phyloP scores from a whole-genome alignment of 1,140 invertebrate species.

The Amyelois transitella region DNA sequence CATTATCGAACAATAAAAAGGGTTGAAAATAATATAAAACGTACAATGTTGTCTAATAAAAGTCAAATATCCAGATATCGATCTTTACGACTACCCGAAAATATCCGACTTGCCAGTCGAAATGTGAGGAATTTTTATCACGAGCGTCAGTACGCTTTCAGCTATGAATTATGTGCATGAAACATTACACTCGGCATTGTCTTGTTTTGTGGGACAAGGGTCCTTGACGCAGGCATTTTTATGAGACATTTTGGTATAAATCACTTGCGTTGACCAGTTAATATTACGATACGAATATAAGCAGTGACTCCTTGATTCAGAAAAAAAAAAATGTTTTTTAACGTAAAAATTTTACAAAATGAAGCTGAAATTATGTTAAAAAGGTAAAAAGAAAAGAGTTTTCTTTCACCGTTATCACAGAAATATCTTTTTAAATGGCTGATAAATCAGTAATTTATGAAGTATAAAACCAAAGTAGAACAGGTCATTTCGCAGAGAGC shows the following conservation, averaged over 20 bases:
- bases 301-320: no score
- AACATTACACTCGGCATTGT: constrained; percentile 12
- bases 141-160: constrained; percentile 33
- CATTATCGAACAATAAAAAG: neutral
- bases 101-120: constrained; percentile 13
- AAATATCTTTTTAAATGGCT: no score
- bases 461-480: neutral
- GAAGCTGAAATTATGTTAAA: no score
- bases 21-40: no score
- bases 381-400: no score
- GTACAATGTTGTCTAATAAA: no score
- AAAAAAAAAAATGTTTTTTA: no score
- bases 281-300: neutral
- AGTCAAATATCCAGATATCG: neutral
- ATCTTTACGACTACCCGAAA: neutral
- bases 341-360: no score
- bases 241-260: neutral
- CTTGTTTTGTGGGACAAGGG: neutral
- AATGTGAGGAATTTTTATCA: constrained; percentile 55
- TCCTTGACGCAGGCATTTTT: neutral
- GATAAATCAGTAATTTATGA: no score
- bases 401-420: no score
- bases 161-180: constrained; percentile 53
- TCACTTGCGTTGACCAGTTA: neutral
- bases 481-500: neutral